A percentile compares a stretch with the other conserved stretches of the same genome.
phyloP scores from a whole-genome alignment of 1,140 invertebrate species.

The Cotesia chilonis region DNA sequence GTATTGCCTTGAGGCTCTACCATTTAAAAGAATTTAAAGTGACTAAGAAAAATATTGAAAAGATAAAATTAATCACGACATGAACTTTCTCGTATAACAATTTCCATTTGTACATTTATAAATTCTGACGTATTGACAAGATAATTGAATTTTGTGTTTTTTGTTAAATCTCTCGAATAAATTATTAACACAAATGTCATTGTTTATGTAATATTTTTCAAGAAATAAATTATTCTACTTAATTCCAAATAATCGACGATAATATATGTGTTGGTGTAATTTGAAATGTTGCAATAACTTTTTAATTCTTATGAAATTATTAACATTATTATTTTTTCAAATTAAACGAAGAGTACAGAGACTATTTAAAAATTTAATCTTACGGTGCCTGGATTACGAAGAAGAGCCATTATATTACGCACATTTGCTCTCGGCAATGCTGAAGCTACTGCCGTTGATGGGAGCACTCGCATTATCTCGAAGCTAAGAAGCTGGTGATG shows the following conservation, averaged over 20 bases:
- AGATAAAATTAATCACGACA: no score
- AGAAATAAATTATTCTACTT: neutral
- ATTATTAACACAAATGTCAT: no score
- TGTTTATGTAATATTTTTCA: neutral
- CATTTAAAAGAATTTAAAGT: no score
- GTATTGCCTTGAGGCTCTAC: no score
- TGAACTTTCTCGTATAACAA: no score
- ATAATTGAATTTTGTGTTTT: no score
- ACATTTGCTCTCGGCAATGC: slow-evolving; percentile 11
- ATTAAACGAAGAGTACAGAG: no score
- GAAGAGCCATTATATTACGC: slow-evolving; percentile 17
- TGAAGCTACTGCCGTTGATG: slow-evolving; percentile 15
- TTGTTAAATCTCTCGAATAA: no score
- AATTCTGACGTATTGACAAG: no score
- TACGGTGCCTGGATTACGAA: neutral
- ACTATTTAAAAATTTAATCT: neutral
- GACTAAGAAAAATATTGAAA: no score
- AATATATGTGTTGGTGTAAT: neutral
- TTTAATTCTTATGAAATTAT: neutral
- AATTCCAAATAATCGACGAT: neutral
- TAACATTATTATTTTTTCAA: no score
- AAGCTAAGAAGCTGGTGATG: slow-evolving; percentile 53
- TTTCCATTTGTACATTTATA: no score
- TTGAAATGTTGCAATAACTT: neutral
- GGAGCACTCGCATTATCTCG: slow-evolving; percentile 52